A percentile compares a stretch with the other conserved stretches of the same genome.
phyloP scores from a whole-genome alignment of 2,797 vertebrate genomes.

The Rousettus madagascariensis region DNA sequence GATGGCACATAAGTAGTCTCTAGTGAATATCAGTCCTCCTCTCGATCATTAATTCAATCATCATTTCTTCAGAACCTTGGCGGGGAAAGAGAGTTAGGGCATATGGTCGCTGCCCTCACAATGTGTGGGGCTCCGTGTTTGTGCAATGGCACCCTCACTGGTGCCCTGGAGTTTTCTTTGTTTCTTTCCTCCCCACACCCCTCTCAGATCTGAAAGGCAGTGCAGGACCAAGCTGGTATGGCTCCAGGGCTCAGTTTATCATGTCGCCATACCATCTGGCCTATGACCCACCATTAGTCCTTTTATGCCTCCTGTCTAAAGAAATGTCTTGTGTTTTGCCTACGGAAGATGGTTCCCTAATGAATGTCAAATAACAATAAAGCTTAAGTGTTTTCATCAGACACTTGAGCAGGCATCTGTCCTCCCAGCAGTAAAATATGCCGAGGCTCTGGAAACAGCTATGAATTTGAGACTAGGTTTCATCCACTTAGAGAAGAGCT shows the following conservation, averaged over 20 bases:
- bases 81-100: not conserved
- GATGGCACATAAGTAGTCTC: not conserved
- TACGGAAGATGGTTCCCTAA: conserved; percentile 75
- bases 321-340: conserved; percentile 74
- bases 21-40: not conserved
- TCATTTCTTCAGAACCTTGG: not conserved
- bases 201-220: conserved; percentile 34
- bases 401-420: conserved; percentile 79
- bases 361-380: conserved; percentile 80
- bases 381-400: conserved; percentile 78
- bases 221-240: not conserved
- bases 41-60: not conserved
- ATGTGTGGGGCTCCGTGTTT: not conserved
- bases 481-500: conserved; percentile 34
- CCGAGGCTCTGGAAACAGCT: conserved; percentile 66
- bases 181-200: not conserved
- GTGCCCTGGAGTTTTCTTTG: not conserved
- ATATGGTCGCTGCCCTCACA: not conserved
- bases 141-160: not conserved
- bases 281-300: conserved; percentile 75
- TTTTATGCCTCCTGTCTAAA: conserved; percentile 72
- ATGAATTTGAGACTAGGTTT: conserved; percentile 64
- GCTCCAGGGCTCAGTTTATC: conserved; percentile 53
- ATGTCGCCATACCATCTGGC: conserved; percentile 73
- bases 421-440: conserved; percentile 78